Conservation (phyloP, 2,113 vertebrate genomes). For the Pelobates fuscus region DNA sequence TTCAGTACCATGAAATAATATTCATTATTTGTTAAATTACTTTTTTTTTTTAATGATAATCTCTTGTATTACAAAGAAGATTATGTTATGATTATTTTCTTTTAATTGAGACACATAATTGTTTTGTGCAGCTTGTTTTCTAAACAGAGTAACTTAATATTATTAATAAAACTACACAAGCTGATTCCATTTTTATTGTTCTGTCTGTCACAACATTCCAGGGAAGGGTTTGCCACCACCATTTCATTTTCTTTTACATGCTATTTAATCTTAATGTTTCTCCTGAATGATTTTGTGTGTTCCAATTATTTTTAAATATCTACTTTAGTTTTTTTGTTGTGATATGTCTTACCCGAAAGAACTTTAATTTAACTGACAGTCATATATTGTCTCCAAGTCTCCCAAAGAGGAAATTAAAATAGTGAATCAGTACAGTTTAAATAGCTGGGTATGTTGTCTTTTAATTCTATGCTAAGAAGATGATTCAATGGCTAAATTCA, state of each 20-base stretch:
- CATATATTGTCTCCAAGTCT: not conserved
- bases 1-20: too few species aligned
- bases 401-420: too few species aligned
- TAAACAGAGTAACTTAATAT: not conserved
- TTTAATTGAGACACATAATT: not conserved
- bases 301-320: not conserved
- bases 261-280: not conserved
- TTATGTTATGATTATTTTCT: not conserved
- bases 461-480: too few species aligned
- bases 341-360: not conserved
- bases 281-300: not conserved
- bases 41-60: too few species aligned
- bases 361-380: not conserved
- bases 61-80: not conserved
- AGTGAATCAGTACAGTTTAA: too few species aligned
- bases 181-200: slow-evolving; percentile 1
- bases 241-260: not conserved
- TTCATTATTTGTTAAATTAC: too few species aligned
- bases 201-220: not conserved
- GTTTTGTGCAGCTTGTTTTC: not conserved
- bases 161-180: not conserved
- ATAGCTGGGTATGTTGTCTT: too few species aligned
- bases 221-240: not conserved
- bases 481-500: too few species aligned
- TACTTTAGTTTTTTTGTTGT: not conserved